Base-by-base conservation (phyloP, 2,113 vertebrate species). In the Pituophis catenifer region DNA sequence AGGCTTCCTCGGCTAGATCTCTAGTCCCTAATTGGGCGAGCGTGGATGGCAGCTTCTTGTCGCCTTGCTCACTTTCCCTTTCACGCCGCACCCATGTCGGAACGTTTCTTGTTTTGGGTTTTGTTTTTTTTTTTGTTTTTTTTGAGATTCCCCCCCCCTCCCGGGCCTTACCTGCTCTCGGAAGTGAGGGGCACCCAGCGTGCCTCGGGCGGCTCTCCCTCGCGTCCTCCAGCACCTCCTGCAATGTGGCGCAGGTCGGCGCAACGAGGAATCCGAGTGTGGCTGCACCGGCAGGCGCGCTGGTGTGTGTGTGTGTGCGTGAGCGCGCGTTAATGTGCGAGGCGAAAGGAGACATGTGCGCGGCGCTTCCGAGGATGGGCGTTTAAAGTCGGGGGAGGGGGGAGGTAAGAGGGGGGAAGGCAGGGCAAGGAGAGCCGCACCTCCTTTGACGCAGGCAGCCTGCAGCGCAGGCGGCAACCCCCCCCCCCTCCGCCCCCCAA, bases 361-460 rank as follows among this genome's bases (percentile, higher is more conserved):
- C 93, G 94, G 12, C 94, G 93, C 91, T 96, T 91, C 93, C 17
- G 29, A 65, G 88, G 95, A 92, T 55, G 95, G 91, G 94, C 91
- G 96, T 95, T 95, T 94, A 92, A 90, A 95, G 88, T 96, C 92
- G 89, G 7, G 93, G 52, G 89, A 38, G n/a, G 8, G 87, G 87
- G 88, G 91, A 50, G 90, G 93, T 70, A 88, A 91, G 90, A 62
- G 90, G 58, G 95, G 95, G 57, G 2, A 52, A 87, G 55, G 91
- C 29, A 15, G 50, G n/a, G 93, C 92, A 0, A 62, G 48, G 92
- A 26, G 92, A 94, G 86, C 95, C 93, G 96, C 97, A 86, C 94
- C 95, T 96, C 96, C 94, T 95, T 89, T 96, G 97, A 96, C 96
- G 97, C 97, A 97, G 94, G 97, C 94, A 91, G 93, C 59, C 93